Evolutionary conservation across 2,113 vertebrate species (phyloP).

Genomic region (Neolamprologus toae): DNA sequence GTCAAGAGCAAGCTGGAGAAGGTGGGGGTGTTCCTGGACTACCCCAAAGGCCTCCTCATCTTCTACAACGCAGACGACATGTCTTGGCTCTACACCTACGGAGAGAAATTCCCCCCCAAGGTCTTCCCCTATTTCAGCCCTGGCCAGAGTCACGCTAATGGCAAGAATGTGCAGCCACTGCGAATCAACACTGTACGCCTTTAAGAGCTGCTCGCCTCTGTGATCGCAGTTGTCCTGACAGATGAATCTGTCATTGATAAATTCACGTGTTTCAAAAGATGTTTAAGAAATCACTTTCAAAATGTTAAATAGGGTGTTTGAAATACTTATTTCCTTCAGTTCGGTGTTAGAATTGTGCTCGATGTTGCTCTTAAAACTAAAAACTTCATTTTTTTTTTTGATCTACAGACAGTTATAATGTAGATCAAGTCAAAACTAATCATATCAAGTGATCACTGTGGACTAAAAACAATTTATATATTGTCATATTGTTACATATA

Average conservation of each 20-base stretch:
- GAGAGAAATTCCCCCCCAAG: constrained; percentile 86
- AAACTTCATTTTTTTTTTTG: background rate
- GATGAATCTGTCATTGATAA: background rate
- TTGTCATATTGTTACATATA: background rate
- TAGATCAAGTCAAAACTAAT: background rate
- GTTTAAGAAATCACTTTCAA: constrained; percentile 8
- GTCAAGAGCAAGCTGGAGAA: constrained; percentile 96
- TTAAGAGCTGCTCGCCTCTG: constrained; percentile 36
- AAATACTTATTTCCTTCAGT: constrained; percentile 31
- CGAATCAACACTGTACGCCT: constrained; percentile 95
- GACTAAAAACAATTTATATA: background rate
- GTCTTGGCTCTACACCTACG: constrained; percentile 98
- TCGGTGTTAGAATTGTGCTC: constrained; percentile 28
- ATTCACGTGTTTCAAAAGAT: constrained; percentile 1
- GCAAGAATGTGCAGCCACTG: constrained; percentile 94
- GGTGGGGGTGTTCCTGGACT: constrained; percentile 96
- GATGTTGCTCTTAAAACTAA: constrained; percentile 22
- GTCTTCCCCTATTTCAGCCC: constrained; percentile 96
- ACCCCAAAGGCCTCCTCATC: constrained; percentile 90
- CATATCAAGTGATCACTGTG: background rate
- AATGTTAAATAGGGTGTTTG: constrained; percentile 37
- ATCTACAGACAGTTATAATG: background rate
- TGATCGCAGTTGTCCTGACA: background rate
- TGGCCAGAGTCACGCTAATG: constrained; percentile 95
- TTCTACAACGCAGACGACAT: constrained; percentile 98